Percentiles rank a stretch among this genome's conserved stretches.
phyloP scores from a whole-genome alignment of 2,113 vertebrate genomes.

The Oncorhynchus nerka region DNA sequence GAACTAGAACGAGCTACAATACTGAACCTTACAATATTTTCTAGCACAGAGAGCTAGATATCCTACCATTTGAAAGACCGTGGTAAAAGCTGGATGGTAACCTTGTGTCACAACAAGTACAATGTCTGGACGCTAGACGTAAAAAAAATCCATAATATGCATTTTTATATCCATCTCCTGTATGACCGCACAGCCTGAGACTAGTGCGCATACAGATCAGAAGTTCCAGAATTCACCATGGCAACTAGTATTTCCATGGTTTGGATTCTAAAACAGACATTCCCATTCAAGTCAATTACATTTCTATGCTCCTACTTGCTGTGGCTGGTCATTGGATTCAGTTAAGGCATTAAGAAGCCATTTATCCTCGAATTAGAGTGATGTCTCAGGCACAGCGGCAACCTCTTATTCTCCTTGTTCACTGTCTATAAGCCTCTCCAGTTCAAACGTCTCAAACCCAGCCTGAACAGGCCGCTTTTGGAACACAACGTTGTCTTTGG shows the following conservation, averaged over 20 bases:
- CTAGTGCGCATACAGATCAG: background rate
- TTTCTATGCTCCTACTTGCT: background rate
- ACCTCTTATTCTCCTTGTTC: background rate
- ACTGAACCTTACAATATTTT: background rate
- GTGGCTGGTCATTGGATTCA: background rate
- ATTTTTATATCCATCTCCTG: background rate
- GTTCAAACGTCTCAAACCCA: background rate
- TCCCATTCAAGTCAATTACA: too few relatives aligned
- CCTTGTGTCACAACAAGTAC: slow-evolving; percentile 42
- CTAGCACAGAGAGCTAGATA: background rate
- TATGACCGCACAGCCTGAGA: background rate
- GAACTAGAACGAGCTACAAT: too few relatives aligned
- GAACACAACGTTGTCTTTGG: background rate
- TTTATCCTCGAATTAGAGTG: background rate
- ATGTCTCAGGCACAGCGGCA: background rate
- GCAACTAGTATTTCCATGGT: background rate
- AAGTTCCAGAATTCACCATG: background rate
- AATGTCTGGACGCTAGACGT: slow-evolving; percentile 63
- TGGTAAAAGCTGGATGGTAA: slow-evolving; percentile 48
- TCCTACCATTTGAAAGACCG: background rate
- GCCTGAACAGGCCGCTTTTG: background rate
- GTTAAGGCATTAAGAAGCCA: background rate
- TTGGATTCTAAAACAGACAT: background rate
- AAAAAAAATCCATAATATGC: too few relatives aligned
- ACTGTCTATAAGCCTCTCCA: background rate